phyloP scores from a whole-genome alignment of 2,113 vertebrate species.

The Stegastes partitus region DNA sequence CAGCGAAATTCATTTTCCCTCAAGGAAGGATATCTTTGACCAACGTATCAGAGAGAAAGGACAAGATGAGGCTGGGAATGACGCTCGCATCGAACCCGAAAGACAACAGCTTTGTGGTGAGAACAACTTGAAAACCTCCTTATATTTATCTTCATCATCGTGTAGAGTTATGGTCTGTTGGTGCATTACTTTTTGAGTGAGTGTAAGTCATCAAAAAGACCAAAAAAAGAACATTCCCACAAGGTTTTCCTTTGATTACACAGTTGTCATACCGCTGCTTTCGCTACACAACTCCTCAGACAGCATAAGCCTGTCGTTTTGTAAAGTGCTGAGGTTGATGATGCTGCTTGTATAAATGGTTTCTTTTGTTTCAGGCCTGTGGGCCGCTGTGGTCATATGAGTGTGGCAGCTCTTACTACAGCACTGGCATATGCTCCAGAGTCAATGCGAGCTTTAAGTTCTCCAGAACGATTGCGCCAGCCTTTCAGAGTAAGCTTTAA shows the following conservation, averaged over 20 bases:
- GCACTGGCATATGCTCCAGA: constrained; percentile 95
- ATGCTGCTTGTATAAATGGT: constrained; percentile 28
- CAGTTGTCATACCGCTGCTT: constrained; percentile 3
- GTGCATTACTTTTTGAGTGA: background rate
- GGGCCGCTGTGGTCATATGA: constrained; percentile 98
- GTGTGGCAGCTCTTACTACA: constrained; percentile 98
- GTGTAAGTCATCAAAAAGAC: constrained; percentile 19
- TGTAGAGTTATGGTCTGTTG: background rate
- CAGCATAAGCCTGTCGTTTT: constrained; percentile 25
- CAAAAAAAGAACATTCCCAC: constrained; percentile 13
- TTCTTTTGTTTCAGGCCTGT: constrained; percentile 88
- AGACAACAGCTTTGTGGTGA: constrained; percentile 98
- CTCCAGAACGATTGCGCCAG: constrained; percentile 93
- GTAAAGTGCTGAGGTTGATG: constrained; percentile 7
- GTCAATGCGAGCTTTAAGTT: constrained; percentile 96
- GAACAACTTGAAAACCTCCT: constrained; percentile 31
- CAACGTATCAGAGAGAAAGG: constrained; percentile 96
- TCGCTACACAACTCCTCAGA: constrained; percentile 2
- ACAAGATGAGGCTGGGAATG: constrained; percentile 98
- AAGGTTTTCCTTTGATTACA: constrained; percentile 59
- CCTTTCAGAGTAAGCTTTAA: constrained; percentile 90
- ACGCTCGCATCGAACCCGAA: constrained; percentile 93
- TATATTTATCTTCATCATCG: background rate
- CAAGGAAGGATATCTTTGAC: constrained; percentile 96
- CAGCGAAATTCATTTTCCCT: constrained; percentile 62